These are phyloP conservation scores for cattle (Bos taurus) DNA, from an alignment of 2,113 vertebrate species.

Conservation along the genomic window DNA sequence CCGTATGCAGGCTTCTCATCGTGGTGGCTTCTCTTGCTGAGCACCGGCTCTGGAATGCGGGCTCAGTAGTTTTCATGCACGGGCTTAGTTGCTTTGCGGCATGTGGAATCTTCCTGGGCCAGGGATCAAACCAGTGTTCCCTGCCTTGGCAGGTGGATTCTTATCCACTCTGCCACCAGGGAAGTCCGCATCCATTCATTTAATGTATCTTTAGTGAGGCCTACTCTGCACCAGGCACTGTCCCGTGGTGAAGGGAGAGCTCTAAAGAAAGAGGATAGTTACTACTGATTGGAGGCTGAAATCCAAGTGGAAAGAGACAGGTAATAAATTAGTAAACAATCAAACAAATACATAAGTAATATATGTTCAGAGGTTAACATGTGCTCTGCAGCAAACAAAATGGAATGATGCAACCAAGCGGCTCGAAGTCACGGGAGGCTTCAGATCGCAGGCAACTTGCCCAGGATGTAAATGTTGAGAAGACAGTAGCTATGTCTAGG, in stretches of 20 bases:
- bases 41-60: not conserved
- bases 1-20: not conserved
- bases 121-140: not conserved
- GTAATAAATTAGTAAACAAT: not conserved
- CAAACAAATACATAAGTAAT: not conserved
- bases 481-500: not conserved
- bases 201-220: not conserved
- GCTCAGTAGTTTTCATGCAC: not conserved
- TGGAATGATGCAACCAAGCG: not conserved
- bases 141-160: not conserved
- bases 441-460: not conserved
- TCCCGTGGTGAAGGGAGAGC: not conserved
- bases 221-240: too few relatives aligned
- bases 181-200: not conserved
- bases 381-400: not conserved
- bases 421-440: fast-evolving
- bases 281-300: not conserved
- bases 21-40: not conserved
- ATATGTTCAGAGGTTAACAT: not conserved
- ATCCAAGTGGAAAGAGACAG: not conserved
- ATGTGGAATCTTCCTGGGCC: not conserved
- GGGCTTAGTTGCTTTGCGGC: not conserved
- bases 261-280: not conserved
- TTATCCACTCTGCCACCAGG: not conserved
- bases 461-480: not conserved